Evolutionary conservation across 2,113 vertebrate genomes (phyloP).

Genomic region (Sapajus apella): DNA sequence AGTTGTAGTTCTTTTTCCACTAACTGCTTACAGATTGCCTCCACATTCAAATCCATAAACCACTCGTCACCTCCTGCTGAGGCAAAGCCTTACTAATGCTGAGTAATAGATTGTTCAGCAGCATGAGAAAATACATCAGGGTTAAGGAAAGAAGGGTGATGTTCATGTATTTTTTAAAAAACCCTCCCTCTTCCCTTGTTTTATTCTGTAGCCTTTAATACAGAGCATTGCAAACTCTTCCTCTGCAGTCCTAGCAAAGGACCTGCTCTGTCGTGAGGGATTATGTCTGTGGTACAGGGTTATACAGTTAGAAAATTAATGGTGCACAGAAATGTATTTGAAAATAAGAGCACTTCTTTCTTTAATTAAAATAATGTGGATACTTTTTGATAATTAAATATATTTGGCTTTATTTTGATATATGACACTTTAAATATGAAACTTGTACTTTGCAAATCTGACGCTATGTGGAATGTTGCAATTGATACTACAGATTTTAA

Average conservation of each 20-base stretch:
- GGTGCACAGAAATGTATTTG: neutral
- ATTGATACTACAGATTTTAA: neutral
- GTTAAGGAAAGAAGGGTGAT: conserved; percentile 32
- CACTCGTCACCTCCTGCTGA: conserved; percentile 54
- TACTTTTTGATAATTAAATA: neutral
- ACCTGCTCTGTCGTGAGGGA: neutral
- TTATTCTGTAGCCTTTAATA: neutral
- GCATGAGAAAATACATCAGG: neutral
- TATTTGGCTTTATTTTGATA: neutral
- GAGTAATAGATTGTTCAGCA: neutral
- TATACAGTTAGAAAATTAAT: neutral
- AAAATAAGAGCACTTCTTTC: neutral
- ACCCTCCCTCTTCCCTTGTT: neutral
- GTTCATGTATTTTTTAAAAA: neutral
- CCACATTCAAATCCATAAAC: conserved; percentile 71
- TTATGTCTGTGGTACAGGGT: neutral
- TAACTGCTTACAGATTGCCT: conserved; percentile 68
- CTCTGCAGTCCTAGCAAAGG: neutral
- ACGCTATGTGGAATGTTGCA: neutral
- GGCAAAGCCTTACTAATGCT: neutral
- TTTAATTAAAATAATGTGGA: neutral
- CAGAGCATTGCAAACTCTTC: neutral
- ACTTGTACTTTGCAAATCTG: neutral
- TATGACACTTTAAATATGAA: conserved; percentile 6
- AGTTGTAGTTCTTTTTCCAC: neutral